These are phyloP conservation scores for Ridgeia piscesae DNA, from an alignment of 1,140 invertebrate genomes.

Conservation along the genomic window DNA sequence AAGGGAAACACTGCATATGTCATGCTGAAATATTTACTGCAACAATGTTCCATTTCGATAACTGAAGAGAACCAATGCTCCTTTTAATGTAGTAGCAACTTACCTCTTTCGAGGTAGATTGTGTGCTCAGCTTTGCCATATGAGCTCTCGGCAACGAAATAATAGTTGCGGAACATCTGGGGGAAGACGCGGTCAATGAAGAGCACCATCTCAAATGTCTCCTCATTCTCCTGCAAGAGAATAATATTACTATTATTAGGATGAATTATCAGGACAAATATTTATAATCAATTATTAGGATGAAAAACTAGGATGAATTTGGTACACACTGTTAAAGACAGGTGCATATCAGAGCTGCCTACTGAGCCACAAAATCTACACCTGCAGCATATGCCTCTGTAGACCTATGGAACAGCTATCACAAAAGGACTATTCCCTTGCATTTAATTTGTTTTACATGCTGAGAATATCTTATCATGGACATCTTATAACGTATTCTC, in stretches of 20 bases:
- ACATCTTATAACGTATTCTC: too few relatives aligned
- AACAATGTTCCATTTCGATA: too few relatives aligned
- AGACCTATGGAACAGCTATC: not conserved
- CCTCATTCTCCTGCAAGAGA: not conserved
- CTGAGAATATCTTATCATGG: too few relatives aligned
- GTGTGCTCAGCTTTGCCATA: not conserved
- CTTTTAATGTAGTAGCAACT: not conserved
- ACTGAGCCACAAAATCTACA: not conserved
- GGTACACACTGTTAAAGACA: too few relatives aligned
- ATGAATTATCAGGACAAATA: too few relatives aligned
- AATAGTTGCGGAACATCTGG: slow-evolving; percentile 21
- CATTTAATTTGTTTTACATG: not conserved
- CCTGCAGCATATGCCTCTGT: not conserved
- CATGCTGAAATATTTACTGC: too few relatives aligned
- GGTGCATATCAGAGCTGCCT: not conserved
- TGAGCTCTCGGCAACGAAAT: slow-evolving; percentile 11
- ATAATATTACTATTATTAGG: too few relatives aligned
- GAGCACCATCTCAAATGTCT: not conserved
- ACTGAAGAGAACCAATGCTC: too few relatives aligned
- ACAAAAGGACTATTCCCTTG: not conserved
- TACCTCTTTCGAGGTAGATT: slow-evolving; percentile 8
- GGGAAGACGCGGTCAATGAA: slow-evolving; percentile 21
- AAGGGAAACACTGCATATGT: too few relatives aligned
- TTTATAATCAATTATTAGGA: too few relatives aligned
- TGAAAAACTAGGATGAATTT: too few relatives aligned